phyloP scores from a whole-genome alignment of 2,888 invertebrate species.

The Macaria liturata region DNA sequence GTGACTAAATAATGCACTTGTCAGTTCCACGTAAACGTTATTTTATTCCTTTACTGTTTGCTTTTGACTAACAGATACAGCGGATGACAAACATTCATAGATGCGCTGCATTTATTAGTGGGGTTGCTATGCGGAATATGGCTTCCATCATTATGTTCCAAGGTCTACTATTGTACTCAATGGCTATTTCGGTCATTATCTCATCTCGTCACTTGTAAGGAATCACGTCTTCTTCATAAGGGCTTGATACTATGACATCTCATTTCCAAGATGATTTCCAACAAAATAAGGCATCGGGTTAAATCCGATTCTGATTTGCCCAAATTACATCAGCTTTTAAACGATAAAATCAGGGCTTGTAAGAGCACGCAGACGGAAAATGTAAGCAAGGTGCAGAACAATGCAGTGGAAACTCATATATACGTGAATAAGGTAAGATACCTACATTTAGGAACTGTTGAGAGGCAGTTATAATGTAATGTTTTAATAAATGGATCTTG shows the following conservation, averaged over 20 bases:
- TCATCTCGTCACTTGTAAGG: conserved; percentile 19
- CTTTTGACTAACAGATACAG: too few species aligned
- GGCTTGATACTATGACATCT: neutral
- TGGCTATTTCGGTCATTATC: conserved; percentile 10
- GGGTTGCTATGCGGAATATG: conserved; percentile 11
- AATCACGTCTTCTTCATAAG: conserved; percentile 7
- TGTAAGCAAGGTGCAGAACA: neutral
- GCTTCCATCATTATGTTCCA: conserved; percentile 15
- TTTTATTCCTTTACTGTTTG: too few species aligned
- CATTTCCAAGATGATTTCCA: conserved; percentile 11
- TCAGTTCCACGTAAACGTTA: too few species aligned
- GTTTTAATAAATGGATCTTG: too few species aligned
- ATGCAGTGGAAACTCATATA: neutral
- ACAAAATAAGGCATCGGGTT: neutral
- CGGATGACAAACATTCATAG: too few species aligned
- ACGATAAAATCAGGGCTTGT: neutral
- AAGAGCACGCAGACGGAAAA: neutral
- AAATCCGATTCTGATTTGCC: conserved; percentile 5
- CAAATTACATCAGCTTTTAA: neutral
- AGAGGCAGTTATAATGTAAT: too few species aligned
- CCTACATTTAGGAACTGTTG: too few species aligned
- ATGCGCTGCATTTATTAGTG: neutral
- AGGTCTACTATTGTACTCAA: conserved; percentile 1
- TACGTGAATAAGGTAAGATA: conserved; percentile 14
- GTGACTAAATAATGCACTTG: too few species aligned